Conservation (phyloP, 2,888 invertebrate genomes). For the Stenodema calcarata region DNA sequence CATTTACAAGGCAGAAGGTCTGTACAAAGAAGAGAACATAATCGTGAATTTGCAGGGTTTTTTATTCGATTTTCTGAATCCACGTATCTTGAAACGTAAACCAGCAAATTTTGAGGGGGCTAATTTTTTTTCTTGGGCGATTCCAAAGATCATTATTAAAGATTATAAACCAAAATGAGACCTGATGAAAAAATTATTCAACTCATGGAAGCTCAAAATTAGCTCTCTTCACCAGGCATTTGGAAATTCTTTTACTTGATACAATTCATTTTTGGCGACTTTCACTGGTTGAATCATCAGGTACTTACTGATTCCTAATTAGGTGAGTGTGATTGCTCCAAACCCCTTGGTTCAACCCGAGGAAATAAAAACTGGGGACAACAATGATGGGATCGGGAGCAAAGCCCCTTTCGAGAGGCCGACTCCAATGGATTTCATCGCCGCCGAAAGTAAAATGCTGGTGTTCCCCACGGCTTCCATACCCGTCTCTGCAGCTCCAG, state of each 20-base stretch:
- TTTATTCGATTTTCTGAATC: too few relatives aligned
- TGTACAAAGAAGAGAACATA: too few relatives aligned
- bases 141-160: too few relatives aligned
- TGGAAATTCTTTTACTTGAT: not conserved
- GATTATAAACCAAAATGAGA: too few relatives aligned
- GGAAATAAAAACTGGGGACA: conserved; percentile 8
- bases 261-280: not conserved
- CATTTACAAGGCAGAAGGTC: too few relatives aligned
- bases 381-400: not conserved
- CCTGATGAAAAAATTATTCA: too few relatives aligned
- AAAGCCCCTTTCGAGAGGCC: conserved; percentile 13
- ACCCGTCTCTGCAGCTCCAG: conserved; percentile 7
- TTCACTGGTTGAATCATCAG: not conserved
- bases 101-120: too few relatives aligned
- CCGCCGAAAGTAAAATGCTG: not conserved
- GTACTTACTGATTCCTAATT: not conserved
- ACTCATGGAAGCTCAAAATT: too few relatives aligned
- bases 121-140: too few relatives aligned
- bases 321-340: conserved; percentile 58
- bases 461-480: conserved; percentile 40
- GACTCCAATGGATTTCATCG: not conserved
- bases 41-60: too few relatives aligned
- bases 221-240: not conserved
- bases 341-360: conserved; percentile 52
- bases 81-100: too few relatives aligned